Percentiles rank a stretch among this genome's conserved stretches.
Conservation (phyloP, 2,888 invertebrate genomes). For the Ptychoptera albimana region DNA sequence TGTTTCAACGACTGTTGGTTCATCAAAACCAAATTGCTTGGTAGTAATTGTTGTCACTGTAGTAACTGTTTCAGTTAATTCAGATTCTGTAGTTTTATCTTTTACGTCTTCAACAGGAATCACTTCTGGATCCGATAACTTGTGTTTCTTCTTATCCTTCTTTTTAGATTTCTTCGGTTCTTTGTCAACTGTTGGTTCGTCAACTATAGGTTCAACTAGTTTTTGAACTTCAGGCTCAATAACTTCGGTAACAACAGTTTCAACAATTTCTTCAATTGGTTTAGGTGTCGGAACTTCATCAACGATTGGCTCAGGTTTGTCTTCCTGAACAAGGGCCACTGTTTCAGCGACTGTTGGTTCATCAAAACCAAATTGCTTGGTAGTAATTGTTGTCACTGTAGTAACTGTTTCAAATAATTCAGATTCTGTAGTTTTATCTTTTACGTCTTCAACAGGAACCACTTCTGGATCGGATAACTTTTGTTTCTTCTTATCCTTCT, state of each 20-base stretch:
- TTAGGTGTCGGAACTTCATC: background rate
- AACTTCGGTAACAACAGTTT: conserved; percentile 6
- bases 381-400: too few species aligned
- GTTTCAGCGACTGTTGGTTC: too few species aligned
- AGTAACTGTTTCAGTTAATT: too few species aligned
- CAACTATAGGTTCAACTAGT: too few species aligned
- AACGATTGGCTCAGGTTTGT: background rate
- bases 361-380: too few species aligned
- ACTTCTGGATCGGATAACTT: background rate
- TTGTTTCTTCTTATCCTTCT: background rate
- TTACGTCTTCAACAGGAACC: background rate
- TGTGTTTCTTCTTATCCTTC: conserved; percentile 3
- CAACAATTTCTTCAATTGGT: background rate
- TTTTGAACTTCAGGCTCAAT: background rate
- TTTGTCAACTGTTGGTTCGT: too few species aligned
- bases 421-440: too few species aligned
- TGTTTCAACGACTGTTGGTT: too few species aligned
- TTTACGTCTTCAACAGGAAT: background rate
- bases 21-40: too few species aligned
- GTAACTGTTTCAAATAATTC: too few species aligned
- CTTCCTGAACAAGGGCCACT: background rate
- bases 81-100: too few species aligned
- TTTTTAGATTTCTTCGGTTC: conserved; percentile 13
- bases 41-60: too few species aligned
- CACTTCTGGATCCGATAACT: background rate